Percentiles rank a stretch among this genome's conserved stretches.
Evolutionary conservation across 1,140 invertebrate species (phyloP).

Genomic region (Bactericera cockerelli): DNA sequence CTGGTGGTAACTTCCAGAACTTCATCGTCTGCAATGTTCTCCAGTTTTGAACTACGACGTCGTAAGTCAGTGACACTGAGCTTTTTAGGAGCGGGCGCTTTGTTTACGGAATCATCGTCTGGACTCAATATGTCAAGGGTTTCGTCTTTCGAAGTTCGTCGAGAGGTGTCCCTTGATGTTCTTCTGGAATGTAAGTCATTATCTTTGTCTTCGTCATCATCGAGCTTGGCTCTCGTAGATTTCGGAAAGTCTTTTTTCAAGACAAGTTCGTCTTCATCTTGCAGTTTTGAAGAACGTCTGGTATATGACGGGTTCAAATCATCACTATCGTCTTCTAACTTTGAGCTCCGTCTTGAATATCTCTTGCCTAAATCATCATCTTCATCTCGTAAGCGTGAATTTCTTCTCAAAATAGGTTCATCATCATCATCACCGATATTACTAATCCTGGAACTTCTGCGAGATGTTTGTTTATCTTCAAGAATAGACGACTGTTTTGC

Average conservation of each 20-base stretch:
- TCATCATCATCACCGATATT: background rate
- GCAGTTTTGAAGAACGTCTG: background rate
- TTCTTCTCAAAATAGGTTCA: background rate
- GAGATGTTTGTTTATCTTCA: background rate
- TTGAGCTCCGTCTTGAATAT: constrained; percentile 1
- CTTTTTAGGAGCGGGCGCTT: background rate
- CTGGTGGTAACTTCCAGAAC: background rate
- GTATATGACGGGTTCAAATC: background rate
- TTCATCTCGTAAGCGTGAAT: background rate
- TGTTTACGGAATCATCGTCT: background rate
- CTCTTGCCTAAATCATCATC: constrained; percentile 4
- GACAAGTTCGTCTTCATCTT: constrained; percentile 9
- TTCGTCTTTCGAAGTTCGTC: constrained; percentile 12
- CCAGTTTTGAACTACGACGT: background rate
- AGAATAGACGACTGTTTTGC: background rate
- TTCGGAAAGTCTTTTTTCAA: background rate
- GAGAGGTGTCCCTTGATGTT: constrained; percentile 15
- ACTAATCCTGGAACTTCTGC: background rate
- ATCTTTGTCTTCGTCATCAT: background rate
- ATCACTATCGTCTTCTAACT: background rate
- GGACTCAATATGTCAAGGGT: background rate
- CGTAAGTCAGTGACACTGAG: background rate
- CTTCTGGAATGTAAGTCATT: constrained; percentile 16
- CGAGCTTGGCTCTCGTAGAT: background rate
- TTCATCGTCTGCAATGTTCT: background rate